A percentile compares a stretch with the other conserved stretches of the same genome.
Conservation (phyloP, 2,113 vertebrate species). For the Acanthochromis polyacanthus region DNA sequence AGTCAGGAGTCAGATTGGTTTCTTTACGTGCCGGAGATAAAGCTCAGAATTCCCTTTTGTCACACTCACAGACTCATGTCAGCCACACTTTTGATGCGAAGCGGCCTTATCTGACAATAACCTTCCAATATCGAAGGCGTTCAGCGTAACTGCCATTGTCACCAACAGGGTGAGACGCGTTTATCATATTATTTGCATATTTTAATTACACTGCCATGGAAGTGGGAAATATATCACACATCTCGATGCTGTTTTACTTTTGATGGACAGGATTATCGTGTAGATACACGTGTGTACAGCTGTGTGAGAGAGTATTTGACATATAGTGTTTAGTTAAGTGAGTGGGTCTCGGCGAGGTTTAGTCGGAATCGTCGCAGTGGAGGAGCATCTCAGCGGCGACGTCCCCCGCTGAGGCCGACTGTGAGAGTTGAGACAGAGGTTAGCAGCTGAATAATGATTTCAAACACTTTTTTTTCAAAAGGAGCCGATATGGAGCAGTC, state of each 20-base stretch:
- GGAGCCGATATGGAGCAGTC: conserved; percentile 3
- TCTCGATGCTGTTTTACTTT: conserved; percentile 23
- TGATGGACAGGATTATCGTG: conserved; percentile 33
- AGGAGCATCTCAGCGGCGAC: not conserved
- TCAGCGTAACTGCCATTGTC: conserved; percentile 52
- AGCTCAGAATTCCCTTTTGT: conserved; percentile 45
- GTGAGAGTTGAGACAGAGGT: conserved; percentile 30
- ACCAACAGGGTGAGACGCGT: conserved; percentile 45
- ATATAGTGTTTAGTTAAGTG: not conserved
- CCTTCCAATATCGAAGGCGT: conserved; percentile 45
- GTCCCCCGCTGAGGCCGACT: not conserved
- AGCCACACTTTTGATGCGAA: conserved; percentile 31
- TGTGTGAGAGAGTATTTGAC: not conserved
- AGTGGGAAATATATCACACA: conserved; percentile 34
- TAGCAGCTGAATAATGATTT: conserved; percentile 33
- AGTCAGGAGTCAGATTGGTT: conserved; percentile 40
- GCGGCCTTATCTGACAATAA: conserved; percentile 69
- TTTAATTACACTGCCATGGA: conserved; percentile 73
- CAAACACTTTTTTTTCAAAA: not conserved
- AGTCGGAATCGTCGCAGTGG: conserved; percentile 1
- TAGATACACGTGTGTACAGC: not conserved
- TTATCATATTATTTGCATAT: conserved; percentile 76
- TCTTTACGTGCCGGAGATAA: conserved; percentile 49
- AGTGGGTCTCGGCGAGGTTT: conserved; percentile 8
- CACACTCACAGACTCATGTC: conserved; percentile 4